Percentiles rank a stretch among this genome's conserved stretches.
These are phyloP conservation scores for Leptopilina drosophilae DNA, from an alignment of 2,888 invertebrate genomes.

Conservation along the genomic window DNA sequence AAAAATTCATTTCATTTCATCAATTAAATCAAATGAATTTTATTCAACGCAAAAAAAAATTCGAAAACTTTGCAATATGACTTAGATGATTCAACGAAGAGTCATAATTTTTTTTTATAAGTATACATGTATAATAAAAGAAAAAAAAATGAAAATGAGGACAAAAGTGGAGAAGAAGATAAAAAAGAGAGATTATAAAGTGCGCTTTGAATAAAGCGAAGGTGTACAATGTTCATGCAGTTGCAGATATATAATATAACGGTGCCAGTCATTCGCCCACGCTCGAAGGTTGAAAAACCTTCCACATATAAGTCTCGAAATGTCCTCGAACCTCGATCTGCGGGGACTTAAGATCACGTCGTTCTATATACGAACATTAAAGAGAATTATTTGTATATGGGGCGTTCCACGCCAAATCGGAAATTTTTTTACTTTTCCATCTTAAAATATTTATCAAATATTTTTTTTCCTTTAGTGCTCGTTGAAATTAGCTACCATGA, in stretches of 20 bases:
- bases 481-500: too few relatives aligned
- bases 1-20: too few relatives aligned
- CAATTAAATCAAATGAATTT: too few relatives aligned
- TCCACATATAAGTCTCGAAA: constrained; percentile 28
- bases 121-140: too few relatives aligned
- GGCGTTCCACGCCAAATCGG: too few relatives aligned
- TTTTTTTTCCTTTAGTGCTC: too few relatives aligned
- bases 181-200: neutral
- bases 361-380: neutral
- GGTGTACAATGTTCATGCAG: constrained; percentile 33
- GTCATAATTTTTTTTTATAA: too few relatives aligned
- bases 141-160: neutral
- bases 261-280: constrained; percentile 37
- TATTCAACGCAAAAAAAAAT: neutral
- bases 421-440: too few relatives aligned
- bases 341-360: constrained; percentile 9
- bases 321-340: constrained; percentile 39
- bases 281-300: constrained; percentile 34
- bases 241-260: constrained; percentile 29
- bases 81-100: too few relatives aligned
- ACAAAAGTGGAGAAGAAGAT: neutral
- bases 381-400: neutral
- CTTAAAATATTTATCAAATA: too few relatives aligned
- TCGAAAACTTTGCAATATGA: too few relatives aligned
- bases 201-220: constrained; percentile 14